phyloP scores from a whole-genome alignment of 2,797 vertebrate genomes.

The Amphiprion clarkii region DNA sequence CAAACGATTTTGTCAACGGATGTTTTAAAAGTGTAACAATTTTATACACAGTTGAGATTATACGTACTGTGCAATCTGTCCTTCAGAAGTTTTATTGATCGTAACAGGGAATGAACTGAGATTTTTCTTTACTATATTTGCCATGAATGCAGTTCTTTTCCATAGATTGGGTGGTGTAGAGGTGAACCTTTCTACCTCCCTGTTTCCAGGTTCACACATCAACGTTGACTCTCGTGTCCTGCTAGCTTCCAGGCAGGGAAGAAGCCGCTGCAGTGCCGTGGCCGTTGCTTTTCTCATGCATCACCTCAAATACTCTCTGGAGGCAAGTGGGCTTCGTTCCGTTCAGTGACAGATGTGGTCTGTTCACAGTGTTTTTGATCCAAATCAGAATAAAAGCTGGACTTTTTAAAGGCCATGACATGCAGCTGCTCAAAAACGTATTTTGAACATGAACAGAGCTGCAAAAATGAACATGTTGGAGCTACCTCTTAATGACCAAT shows the following conservation, averaged over 20 bases:
- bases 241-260: conserved; percentile 86
- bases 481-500: too few relatives aligned
- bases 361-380: background rate
- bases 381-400: too few relatives aligned
- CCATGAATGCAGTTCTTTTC: background rate
- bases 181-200: background rate
- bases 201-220: conserved; percentile 69
- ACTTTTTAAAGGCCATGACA: too few relatives aligned
- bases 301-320: conserved; percentile 80
- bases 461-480: too few relatives aligned
- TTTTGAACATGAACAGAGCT: too few relatives aligned
- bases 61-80: background rate
- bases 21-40: too few relatives aligned
- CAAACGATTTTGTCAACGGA: too few relatives aligned
- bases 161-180: too few relatives aligned
- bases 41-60: background rate
- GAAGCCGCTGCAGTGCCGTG: conserved; percentile 85
- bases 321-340: conserved; percentile 73
- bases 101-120: too few relatives aligned
- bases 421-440: too few relatives aligned
- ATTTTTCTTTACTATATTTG: background rate
- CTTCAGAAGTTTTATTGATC: background rate
- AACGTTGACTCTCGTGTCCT: conserved; percentile 77
- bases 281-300: conserved; percentile 89
- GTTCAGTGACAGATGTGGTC: background rate